These are phyloP conservation scores for Phymastichus coffea DNA, from an alignment of 1,140 invertebrate genomes.

Conservation along the genomic window DNA sequence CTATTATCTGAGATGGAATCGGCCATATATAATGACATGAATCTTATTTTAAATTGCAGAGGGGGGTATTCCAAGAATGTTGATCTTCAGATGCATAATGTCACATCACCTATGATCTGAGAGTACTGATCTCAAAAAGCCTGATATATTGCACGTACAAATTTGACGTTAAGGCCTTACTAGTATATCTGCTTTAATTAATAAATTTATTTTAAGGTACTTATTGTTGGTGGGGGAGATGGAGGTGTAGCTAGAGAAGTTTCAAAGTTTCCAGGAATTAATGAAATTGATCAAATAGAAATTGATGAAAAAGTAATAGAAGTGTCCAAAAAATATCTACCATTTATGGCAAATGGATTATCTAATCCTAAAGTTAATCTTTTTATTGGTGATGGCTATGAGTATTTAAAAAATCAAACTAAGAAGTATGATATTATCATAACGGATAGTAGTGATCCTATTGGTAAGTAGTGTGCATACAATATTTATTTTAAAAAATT, in stretches of 20 bases:
- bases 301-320: slow-evolving; percentile 93
- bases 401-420: slow-evolving; percentile 86
- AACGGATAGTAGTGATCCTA: slow-evolving; percentile 96
- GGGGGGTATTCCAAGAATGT: too few species aligned
- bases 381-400: slow-evolving; percentile 90
- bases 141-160: too few species aligned
- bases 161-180: too few species aligned
- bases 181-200: too few species aligned
- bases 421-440: slow-evolving; percentile 96
- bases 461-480: slow-evolving; percentile 73
- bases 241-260: slow-evolving; percentile 95
- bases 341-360: slow-evolving; percentile 87
- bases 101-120: too few species aligned
- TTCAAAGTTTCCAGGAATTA: slow-evolving; percentile 86
- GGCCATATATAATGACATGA: too few species aligned
- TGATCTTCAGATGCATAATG: too few species aligned
- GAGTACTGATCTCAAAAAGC: too few species aligned
- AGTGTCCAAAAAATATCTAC: slow-evolving; percentile 86
- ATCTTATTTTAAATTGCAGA: too few species aligned
- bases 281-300: slow-evolving; percentile 83
- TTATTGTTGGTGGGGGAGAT: slow-evolving; percentile 97
- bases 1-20: too few species aligned
- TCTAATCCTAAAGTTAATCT: slow-evolving; percentile 80
- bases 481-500: too few species aligned
- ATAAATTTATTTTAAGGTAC: too few species aligned